Evolutionary conservation across 2,888 invertebrate genomes (phyloP).

Genomic region (Sarcophaga variegata): DNA sequence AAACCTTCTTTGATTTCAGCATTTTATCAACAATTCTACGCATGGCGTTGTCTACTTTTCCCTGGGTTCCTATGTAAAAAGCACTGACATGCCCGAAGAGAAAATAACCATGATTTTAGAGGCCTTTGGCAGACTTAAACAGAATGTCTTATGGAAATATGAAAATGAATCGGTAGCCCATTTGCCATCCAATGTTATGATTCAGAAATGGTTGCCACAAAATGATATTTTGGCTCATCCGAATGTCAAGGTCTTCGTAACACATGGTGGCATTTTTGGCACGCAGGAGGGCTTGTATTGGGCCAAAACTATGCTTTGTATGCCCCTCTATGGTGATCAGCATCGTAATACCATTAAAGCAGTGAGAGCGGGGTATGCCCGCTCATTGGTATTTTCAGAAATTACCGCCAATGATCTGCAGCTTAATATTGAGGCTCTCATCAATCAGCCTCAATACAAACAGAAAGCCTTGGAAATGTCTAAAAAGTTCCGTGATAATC

Average conservation of each 20-base stretch:
- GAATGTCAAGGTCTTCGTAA: slow-evolving; percentile 82
- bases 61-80: slow-evolving; percentile 82
- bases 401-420: slow-evolving; percentile 79
- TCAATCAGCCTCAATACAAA: slow-evolving; percentile 80
- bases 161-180: slow-evolving; percentile 81
- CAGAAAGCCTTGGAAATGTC: slow-evolving; percentile 82
- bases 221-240: slow-evolving; percentile 82
- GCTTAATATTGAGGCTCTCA: slow-evolving; percentile 78
- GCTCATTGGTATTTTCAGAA: slow-evolving; percentile 78
- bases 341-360: slow-evolving; percentile 80
- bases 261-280: slow-evolving; percentile 82
- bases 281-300: slow-evolving; percentile 81
- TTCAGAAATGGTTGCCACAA: slow-evolving; percentile 83
- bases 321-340: slow-evolving; percentile 82
- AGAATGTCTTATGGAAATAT: slow-evolving; percentile 83
- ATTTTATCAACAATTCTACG: slow-evolving; percentile 80
- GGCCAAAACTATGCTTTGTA: slow-evolving; percentile 82
- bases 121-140: slow-evolving; percentile 82
- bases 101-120: slow-evolving; percentile 79
- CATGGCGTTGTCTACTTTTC: slow-evolving; percentile 82
- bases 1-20: slow-evolving; percentile 62
- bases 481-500: slow-evolving; percentile 83
- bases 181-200: slow-evolving; percentile 81
- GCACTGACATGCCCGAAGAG: slow-evolving; percentile 81
- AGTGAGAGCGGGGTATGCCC: slow-evolving; percentile 80